Evolutionary conservation across 2,888 invertebrate genomes (phyloP), one percentile per base, ranked within the genome.

Genomic region (Psylliodes chrysocephalus): DNA sequence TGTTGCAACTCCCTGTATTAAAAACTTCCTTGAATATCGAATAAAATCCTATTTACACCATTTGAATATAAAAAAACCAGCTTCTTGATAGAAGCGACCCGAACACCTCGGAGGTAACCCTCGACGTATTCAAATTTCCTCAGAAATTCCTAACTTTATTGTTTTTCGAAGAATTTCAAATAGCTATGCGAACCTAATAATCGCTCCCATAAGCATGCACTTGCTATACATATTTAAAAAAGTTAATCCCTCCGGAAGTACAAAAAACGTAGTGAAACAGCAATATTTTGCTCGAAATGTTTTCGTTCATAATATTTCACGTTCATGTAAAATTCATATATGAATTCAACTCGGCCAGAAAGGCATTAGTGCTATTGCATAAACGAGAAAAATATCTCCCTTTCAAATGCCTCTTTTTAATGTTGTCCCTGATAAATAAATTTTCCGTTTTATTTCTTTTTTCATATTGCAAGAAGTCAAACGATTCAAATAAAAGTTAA

Each of bases 151-250:
- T 1, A 49, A 49, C 22, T 28, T 49, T 49, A 49, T 49, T 30
- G 49, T 25, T 49, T 49, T 49, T 12, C 28, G n/a, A 49, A 49
- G 28, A 25, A 49, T 49, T 28, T 17, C 28, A 7, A 30, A 17
- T 28, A 28, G 14, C 47, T 12, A 28, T 49, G 6, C 15, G 49
- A 28, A 28, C 15, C 30, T 28, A 28, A 49, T 49, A 49, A 49
- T 49, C 49, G 49, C 49, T 28, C 49, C 49, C 49, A 1, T 1
- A 28, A 49, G 49, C n/a, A 28, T 49, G 28, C 49, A 19, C 25
- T 19, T 30, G n/a, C 17, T 7, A 28, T 49, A 49, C 49, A 30
- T 28, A 49, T 49, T 49, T 49, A 49, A 49, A 49, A 49, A 12
- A 17, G 28, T 30, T 49, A 49, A 49, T 49, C 30, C 49, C 49